Evolutionary conservation across 2,797 vertebrate genomes (phyloP), one percentile per base, ranked within the genome.

Genomic region (Amphiprion clarkii): DNA sequence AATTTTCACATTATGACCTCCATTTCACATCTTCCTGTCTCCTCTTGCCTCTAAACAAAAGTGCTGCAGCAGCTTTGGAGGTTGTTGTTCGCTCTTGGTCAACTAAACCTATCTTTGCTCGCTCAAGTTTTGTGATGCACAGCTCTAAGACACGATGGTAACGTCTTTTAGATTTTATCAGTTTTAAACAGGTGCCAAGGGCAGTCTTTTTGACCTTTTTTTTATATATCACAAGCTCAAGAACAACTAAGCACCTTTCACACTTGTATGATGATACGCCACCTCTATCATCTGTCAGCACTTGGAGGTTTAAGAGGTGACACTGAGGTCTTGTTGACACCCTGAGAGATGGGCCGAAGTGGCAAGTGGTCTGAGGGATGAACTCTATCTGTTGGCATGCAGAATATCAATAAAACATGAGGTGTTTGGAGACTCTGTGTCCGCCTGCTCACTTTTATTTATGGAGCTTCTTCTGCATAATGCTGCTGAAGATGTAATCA

Each of bases 381-480:
- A 84, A 75, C 72, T 74, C 53, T 0, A 21, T 75, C 74, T 83
- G 76, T 81, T 85, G 76, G 67, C 51, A 16, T 57, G 60, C 61
- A 29, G 33, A 76, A 68, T 68, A 91, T 91, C 82, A 89, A 91
- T 91, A 89, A 91, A 87, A 92, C 91, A 92, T 87, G 85, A 91
- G 84, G 42, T 55, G 74, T 76, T 79, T 52, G 73, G 70, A 74
- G 87, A 84, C 77, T 73, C 44, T 77, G 49, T 82, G 86, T 89
- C 78, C 6, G 3, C 62, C 71, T 59, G 61, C 78, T 81, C 10
- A 8, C 63, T 70, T 79, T 90, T 89, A 91, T 92, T 85, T 89
- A 89, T 89, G 79, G 81, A 66, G 74, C 60, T 81, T 54, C 72
- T 74, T 81, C 62, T 83, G 87, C 86, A 91, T 90, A 85, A 89